These are phyloP conservation scores for Bos taurus DNA, from an alignment of 2,113 vertebrate genomes.

Conservation along the genomic window DNA sequence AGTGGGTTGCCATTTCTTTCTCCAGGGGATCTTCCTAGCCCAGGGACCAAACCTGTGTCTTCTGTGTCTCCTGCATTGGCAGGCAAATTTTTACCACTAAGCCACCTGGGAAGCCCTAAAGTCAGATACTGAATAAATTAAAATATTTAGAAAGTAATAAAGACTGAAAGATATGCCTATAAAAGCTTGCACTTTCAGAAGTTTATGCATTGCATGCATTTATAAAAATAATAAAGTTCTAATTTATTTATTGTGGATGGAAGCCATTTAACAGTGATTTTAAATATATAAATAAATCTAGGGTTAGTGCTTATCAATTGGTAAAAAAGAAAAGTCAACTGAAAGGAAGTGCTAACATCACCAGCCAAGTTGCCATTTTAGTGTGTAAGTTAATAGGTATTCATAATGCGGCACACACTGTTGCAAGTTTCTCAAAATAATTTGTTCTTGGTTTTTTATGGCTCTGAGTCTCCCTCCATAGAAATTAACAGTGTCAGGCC, in stretches of 20 bases:
- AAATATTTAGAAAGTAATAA: background rate
- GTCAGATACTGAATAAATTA: background rate
- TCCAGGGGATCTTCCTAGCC: background rate
- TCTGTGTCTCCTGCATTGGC: background rate
- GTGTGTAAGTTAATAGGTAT: background rate
- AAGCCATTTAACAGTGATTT: background rate
- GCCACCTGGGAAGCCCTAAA: background rate
- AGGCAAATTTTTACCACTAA: background rate
- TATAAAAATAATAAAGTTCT: background rate
- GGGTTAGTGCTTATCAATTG: background rate
- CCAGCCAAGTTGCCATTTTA: background rate
- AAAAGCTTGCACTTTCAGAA: background rate
- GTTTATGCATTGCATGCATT: background rate
- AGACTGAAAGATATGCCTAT: background rate
- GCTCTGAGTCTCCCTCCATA: background rate
- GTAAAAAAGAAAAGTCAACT: background rate
- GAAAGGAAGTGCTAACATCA: background rate
- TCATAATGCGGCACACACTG: background rate
- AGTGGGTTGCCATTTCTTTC: background rate
- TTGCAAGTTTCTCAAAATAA: background rate
- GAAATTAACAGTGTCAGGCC: background rate
- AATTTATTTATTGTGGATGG: background rate
- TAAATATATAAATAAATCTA: background rate
- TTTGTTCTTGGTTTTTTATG: background rate
- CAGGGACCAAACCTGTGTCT: background rate